A percentile compares a stretch with the other conserved stretches of the same genome.
phyloP scores from a whole-genome alignment of 2,797 vertebrate species.

The Cephalopachus bancanus region DNA sequence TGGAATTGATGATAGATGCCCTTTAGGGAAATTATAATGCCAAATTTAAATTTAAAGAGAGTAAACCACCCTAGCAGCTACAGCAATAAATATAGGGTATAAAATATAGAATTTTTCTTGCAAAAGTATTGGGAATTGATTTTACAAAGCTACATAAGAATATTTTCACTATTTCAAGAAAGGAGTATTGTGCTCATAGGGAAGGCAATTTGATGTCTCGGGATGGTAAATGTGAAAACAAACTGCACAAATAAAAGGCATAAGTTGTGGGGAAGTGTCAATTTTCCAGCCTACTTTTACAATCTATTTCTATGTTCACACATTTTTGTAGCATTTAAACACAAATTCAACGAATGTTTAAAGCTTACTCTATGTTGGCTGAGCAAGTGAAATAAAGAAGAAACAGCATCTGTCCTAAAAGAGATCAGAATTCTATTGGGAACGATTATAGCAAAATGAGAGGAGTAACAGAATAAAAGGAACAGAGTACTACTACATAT shows the following conservation, averaged over 20 bases:
- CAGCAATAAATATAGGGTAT: background rate
- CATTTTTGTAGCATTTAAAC: background rate
- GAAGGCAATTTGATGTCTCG: background rate
- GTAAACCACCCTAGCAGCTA: background rate
- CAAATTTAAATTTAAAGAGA: constrained; percentile 45
- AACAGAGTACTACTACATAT: background rate
- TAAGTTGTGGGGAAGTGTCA: background rate
- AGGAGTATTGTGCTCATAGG: background rate
- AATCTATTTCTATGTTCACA: background rate
- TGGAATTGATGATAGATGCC: background rate
- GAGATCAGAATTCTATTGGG: background rate
- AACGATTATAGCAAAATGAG: background rate
- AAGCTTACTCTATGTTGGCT: background rate
- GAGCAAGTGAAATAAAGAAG: background rate
- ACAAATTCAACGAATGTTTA: background rate
- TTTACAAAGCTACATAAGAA: background rate
- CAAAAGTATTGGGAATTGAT: background rate
- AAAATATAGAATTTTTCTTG: background rate
- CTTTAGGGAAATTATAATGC: background rate
- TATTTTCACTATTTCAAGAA: constrained; percentile 16
- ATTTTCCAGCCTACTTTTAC: background rate
- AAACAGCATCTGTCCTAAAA: background rate
- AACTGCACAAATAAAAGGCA: background rate
- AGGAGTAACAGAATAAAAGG: background rate
- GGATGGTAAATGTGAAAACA: background rate